phyloP scores from a whole-genome alignment of 2,888 invertebrate species.

The Pterostichus niger region DNA sequence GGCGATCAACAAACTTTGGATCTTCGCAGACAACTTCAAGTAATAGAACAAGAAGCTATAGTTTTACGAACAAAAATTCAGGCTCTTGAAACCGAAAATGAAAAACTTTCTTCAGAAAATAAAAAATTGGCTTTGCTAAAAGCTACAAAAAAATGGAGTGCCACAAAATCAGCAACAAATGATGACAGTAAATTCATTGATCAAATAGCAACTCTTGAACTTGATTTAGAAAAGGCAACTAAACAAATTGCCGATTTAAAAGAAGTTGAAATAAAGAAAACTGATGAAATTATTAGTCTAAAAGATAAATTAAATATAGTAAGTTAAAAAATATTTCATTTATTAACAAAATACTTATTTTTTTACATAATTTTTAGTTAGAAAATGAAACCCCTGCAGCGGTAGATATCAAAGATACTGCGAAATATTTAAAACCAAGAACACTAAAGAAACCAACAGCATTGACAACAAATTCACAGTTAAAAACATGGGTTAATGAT shows the following conservation, averaged over 20 bases:
- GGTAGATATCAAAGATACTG: conserved; percentile 80
- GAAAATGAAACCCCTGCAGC: conserved; percentile 77
- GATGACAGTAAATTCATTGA: conserved; percentile 78
- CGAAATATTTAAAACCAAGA: conserved; percentile 84
- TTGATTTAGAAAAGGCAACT: conserved; percentile 81
- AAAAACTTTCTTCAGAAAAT: conserved; percentile 86
- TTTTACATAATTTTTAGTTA: conserved; percentile 76
- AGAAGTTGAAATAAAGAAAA: conserved; percentile 70
- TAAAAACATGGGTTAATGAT: conserved; percentile 92
- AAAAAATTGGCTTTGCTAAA: conserved; percentile 83
- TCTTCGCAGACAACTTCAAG: conserved; percentile 86
- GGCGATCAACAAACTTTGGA: conserved; percentile 84
- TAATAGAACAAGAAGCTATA: conserved; percentile 87
- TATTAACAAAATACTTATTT: conserved; percentile 41
- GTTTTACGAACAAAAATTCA: conserved; percentile 84
- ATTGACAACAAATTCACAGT: conserved; percentile 84
- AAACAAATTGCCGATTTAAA: conserved; percentile 81
- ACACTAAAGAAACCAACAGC: conserved; percentile 88
- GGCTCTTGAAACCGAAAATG: conserved; percentile 86
- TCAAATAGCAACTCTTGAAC: conserved; percentile 82
- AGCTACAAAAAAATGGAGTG: conserved; percentile 79
- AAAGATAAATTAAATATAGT: conserved; percentile 79
- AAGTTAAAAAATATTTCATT: conserved; percentile 75
- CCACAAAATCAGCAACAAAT: conserved; percentile 77
- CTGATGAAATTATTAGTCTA: conserved; percentile 74